A percentile compares a stretch with the other conserved stretches of the same genome.
phyloP scores from a whole-genome alignment of 2,113 vertebrate species.

The Pomatostomus ruficeps region DNA sequence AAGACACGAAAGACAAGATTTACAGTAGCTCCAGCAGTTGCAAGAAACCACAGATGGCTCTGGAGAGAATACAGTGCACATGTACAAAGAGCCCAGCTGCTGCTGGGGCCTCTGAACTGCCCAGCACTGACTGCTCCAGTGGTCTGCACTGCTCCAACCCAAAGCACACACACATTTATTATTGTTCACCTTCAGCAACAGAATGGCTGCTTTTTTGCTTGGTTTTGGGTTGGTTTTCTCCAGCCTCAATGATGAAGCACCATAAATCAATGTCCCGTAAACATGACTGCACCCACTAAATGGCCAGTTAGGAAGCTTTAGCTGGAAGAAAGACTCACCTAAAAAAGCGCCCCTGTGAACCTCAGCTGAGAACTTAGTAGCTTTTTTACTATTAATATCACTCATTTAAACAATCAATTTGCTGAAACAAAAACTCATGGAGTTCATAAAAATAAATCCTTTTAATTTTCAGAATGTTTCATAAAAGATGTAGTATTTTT shows the following conservation, averaged over 20 bases:
- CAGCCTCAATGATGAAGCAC: background rate
- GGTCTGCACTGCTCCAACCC: background rate
- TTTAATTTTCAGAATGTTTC: background rate
- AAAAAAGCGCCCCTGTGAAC: background rate
- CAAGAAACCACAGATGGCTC: background rate
- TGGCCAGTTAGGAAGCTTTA: background rate
- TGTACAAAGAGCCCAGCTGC: background rate
- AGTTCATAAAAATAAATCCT: background rate
- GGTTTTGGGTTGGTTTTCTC: background rate
- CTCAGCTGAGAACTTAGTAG: background rate
- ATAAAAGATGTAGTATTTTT: background rate
- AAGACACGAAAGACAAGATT: background rate
- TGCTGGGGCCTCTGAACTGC: background rate
- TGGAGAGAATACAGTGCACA: rapidly evolving
- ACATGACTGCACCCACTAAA: background rate
- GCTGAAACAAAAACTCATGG: background rate
- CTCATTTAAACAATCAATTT: background rate
- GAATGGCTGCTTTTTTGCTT: background rate
- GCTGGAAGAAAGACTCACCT: background rate
- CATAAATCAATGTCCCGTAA: background rate
- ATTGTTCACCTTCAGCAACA: background rate
- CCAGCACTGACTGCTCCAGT: background rate
- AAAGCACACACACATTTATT: background rate
- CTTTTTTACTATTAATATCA: background rate
- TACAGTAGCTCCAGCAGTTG: background rate